Conservation (phyloP, 2,797 vertebrate species). For the Sarcophilus harrisii region DNA sequence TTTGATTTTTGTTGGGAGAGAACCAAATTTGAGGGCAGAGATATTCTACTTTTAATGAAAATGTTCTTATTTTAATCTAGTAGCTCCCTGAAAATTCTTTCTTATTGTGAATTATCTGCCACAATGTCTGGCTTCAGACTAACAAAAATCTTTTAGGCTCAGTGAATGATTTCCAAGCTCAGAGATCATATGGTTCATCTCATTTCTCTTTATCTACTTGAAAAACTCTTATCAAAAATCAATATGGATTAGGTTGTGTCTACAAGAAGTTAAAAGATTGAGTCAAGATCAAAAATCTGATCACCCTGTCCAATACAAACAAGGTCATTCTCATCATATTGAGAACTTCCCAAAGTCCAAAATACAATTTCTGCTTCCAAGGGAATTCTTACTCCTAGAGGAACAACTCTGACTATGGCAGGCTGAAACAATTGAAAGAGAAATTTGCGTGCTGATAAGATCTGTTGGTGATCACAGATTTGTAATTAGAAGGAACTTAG, state of each 20-base stretch:
- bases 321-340: slow-evolving; percentile 8
- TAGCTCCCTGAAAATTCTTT: neutral
- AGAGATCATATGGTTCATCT: slow-evolving; percentile 28
- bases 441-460: neutral
- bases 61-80: neutral
- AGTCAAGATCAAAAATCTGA: neutral
- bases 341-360: neutral
- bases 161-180: slow-evolving; percentile 16
- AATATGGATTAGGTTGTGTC: slow-evolving; percentile 9
- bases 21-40: neutral
- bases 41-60: neutral
- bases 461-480: neutral
- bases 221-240: slow-evolving; percentile 45
- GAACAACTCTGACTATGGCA: neutral
- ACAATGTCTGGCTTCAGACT: neutral
- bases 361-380: slow-evolving; percentile 5
- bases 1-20: neutral
- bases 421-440: neutral
- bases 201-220: slow-evolving; percentile 48
- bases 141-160: neutral
- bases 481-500: neutral
- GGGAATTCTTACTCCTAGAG: slow-evolving; percentile 16
- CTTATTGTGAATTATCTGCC: neutral
- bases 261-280: slow-evolving; percentile 20
- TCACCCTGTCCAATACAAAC: slow-evolving; percentile 5